Evolutionary conservation across 2,888 invertebrate species (phyloP).

Genomic region (Lumbricus terrestris): DNA sequence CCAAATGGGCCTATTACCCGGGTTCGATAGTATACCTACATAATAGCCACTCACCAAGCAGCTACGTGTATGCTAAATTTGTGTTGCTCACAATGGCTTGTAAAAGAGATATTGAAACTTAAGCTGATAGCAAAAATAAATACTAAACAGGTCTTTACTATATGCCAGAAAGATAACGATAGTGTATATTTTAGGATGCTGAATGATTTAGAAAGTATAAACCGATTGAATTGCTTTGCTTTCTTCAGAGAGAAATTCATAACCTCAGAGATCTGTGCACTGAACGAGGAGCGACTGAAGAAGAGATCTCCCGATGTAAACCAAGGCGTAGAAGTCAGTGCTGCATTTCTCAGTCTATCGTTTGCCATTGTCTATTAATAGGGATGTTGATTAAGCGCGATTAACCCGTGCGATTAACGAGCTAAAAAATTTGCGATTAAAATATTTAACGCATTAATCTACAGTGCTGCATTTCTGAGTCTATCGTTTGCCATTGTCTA

Average conservation of each 20-base stretch:
- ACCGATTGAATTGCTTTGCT: background rate
- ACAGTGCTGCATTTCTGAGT: background rate
- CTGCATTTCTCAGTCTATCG: background rate
- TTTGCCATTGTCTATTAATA: background rate
- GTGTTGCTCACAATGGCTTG: background rate
- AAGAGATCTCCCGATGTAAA: slow-evolving; percentile 36
- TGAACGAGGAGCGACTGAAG: slow-evolving; percentile 30
- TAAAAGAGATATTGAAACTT: background rate
- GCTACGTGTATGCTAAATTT: too few relatives aligned
- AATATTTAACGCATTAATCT: too few relatives aligned
- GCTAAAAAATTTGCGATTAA: too few relatives aligned
- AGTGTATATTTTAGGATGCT: background rate
- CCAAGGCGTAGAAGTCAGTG: slow-evolving; percentile 30
- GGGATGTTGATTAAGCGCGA: too few relatives aligned
- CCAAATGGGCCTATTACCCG: too few relatives aligned
- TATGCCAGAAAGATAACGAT: background rate
- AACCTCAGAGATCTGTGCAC: slow-evolving; percentile 36
- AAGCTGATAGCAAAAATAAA: background rate
- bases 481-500: background rate
- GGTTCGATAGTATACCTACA: too few relatives aligned
- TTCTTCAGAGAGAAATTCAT: slow-evolving; percentile 37
- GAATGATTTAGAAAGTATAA: background rate
- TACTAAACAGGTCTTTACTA: background rate
- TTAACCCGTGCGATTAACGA: too few relatives aligned
- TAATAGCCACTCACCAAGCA: too few relatives aligned